Evolutionary conservation across 2,888 invertebrate species (phyloP).

Genomic region (Mesorhabditis spiculigera): DNA sequence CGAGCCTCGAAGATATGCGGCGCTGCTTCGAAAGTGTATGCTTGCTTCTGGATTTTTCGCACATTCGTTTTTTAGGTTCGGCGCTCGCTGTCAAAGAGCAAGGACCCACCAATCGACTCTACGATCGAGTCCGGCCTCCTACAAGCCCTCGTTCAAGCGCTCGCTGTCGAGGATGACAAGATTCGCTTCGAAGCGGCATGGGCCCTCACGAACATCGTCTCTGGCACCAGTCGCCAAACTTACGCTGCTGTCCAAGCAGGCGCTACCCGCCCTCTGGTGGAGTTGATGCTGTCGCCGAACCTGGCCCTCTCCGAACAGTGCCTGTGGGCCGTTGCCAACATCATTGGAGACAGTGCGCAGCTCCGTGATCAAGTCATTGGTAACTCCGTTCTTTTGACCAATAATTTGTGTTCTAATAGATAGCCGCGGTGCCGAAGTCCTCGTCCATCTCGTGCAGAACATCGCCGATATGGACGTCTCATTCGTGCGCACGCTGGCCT

Average conservation of each 20-base stretch:
- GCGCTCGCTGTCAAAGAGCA: conserved; percentile 80
- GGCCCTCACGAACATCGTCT: conserved; percentile 85
- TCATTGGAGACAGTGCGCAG: conserved; percentile 73
- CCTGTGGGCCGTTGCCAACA: conserved; percentile 86
- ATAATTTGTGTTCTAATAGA: conserved; percentile 56
- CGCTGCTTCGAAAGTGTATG: conserved; percentile 41
- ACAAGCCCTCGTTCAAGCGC: conserved; percentile 75
- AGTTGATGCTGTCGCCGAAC: conserved; percentile 71
- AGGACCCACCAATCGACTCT: conserved; percentile 82
- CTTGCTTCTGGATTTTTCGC: neutral
- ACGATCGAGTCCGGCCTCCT: conserved; percentile 82
- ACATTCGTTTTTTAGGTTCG: conserved; percentile 61
- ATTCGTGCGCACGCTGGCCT: conserved; percentile 61
- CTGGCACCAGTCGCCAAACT: conserved; percentile 87
- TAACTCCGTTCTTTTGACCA: conserved; percentile 63
- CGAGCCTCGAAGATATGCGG: conserved; percentile 37
- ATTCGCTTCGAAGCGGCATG: conserved; percentile 88
- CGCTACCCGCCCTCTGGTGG: conserved; percentile 78
- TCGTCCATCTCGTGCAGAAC: conserved; percentile 71
- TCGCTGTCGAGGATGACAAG: conserved; percentile 61
- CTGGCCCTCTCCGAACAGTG: conserved; percentile 75
- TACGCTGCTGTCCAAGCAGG: conserved; percentile 70
- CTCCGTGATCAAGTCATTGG: conserved; percentile 81
- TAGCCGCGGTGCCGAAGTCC: conserved; percentile 79
- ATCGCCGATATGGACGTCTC: conserved; percentile 62